Conservation (phyloP, 2,113 vertebrate species). For the Origma solitaria region DNA sequence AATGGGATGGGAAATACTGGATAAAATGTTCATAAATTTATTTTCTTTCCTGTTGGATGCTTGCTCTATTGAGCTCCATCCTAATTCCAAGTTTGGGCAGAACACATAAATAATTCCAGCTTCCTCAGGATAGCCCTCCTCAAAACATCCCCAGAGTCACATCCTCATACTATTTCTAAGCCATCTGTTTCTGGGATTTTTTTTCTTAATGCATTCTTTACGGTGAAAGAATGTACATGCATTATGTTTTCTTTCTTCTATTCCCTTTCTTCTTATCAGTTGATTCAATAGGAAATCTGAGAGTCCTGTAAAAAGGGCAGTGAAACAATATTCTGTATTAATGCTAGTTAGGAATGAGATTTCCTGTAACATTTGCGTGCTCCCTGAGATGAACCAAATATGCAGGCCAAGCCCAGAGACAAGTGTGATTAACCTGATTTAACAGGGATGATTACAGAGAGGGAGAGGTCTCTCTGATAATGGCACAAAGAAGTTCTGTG, state of each 20-base stretch:
- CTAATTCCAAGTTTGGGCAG: neutral
- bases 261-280: neutral
- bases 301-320: neutral
- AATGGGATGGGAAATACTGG: slow-evolving; percentile 14
- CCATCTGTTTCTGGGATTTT: neutral
- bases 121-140: neutral
- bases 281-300: neutral
- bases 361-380: neutral
- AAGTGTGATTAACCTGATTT: neutral
- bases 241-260: neutral
- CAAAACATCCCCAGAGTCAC: neutral
- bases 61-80: slow-evolving; percentile 1
- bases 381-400: neutral
- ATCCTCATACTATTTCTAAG: neutral
- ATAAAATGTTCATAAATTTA: slow-evolving; percentile 13
- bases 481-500: neutral
- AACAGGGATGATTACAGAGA: neutral
- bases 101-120: neutral
- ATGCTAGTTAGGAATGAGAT: neutral
- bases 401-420: neutral
- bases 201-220: neutral
- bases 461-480: neutral
- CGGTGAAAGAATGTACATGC: neutral
- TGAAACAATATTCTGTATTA: neutral
- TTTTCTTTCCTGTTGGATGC: neutral